phyloP scores from a whole-genome alignment of 2,797 vertebrate genomes.

The Botia kubotai region DNA sequence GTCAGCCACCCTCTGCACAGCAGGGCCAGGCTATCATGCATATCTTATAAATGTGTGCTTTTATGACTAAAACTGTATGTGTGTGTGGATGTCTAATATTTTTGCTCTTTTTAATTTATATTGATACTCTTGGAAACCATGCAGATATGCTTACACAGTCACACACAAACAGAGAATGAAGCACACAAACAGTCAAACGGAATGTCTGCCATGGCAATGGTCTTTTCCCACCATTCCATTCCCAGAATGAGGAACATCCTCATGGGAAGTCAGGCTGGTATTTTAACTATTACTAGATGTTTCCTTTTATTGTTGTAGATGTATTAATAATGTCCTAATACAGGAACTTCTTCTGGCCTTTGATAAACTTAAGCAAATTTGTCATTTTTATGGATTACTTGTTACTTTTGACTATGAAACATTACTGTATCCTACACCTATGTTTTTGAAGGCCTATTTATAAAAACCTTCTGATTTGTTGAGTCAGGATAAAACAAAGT shows the following conservation, averaged over 20 bases:
- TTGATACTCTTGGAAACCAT: constrained; percentile 44
- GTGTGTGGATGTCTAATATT: constrained; percentile 47
- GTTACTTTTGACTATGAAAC: neutral
- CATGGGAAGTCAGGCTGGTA: constrained; percentile 41
- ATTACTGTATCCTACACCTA: neutral
- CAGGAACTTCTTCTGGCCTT: constrained; percentile 20
- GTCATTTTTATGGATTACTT: constrained; percentile 26
- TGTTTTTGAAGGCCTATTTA: neutral
- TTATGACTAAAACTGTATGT: constrained; percentile 21
- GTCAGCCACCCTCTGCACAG: constrained; percentile 1
- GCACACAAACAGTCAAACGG: constrained; percentile 23
- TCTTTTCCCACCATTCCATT: constrained; percentile 55
- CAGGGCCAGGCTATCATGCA: constrained; percentile 1
- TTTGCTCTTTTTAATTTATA: constrained; percentile 49
- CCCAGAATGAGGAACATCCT: constrained; percentile 49
- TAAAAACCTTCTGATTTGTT: neutral
- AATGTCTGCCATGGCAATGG: constrained; percentile 43
- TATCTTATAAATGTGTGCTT: constrained; percentile 24
- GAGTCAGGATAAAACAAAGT: neutral
- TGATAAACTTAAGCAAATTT: constrained; percentile 37
- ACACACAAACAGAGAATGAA: constrained; percentile 35
- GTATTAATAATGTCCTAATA: constrained; percentile 24
- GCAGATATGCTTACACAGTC: constrained; percentile 39
- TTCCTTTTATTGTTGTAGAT: constrained; percentile 56
- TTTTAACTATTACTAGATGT: constrained; percentile 34